phyloP scores from a whole-genome alignment of 2,113 vertebrate species.

The Rhinopomastus cyanomelas region DNA sequence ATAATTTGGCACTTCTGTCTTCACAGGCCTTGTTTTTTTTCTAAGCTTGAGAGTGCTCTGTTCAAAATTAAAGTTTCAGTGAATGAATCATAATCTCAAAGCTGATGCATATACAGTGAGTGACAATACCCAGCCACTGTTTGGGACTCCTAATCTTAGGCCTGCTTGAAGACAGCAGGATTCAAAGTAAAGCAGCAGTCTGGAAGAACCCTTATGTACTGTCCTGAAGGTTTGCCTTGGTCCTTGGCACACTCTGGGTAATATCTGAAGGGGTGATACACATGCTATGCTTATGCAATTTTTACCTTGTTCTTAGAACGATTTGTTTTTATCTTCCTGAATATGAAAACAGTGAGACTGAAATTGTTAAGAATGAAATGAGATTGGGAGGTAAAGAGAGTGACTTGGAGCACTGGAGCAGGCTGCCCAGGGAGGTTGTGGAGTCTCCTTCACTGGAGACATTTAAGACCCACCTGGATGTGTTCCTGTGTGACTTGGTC shows the following conservation, averaged over 20 bases:
- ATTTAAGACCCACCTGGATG: no score
- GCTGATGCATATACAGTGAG: background rate
- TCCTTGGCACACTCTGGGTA: background rate
- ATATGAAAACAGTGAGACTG: background rate
- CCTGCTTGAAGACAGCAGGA: background rate
- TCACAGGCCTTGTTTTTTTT: background rate
- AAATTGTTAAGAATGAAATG: background rate
- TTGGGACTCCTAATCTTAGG: background rate
- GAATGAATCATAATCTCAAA: background rate
- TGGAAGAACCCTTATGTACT: background rate
- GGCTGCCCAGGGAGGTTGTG: no score
- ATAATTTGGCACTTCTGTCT: background rate
- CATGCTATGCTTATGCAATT: background rate
- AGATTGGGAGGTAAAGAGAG: rapidly evolving
- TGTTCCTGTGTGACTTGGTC: no score
- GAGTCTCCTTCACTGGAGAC: no score
- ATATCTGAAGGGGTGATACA: background rate
- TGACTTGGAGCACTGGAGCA: no score
- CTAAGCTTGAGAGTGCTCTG: background rate
- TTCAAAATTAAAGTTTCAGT: background rate
- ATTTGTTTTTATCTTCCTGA: background rate
- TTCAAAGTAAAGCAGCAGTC: background rate
- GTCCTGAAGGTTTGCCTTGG: background rate
- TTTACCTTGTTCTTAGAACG: background rate
- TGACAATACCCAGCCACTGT: background rate